These are phyloP conservation scores for Rhea americana DNA, from an alignment of 2,113 vertebrate species.

Conservation along the genomic window DNA sequence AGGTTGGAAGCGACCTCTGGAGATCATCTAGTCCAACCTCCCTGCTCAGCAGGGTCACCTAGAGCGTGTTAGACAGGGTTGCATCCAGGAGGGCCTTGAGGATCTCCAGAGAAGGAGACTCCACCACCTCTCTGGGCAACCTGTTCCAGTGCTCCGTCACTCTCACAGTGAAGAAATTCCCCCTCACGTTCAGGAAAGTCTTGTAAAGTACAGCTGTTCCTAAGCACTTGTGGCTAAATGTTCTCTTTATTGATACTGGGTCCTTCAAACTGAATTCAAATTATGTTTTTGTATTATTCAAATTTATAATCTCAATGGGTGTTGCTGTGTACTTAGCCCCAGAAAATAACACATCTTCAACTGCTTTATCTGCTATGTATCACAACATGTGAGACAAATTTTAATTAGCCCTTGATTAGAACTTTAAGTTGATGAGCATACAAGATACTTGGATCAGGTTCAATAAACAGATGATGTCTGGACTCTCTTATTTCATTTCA, in stretches of 20 bases:
- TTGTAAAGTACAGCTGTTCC: background rate
- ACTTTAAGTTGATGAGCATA: background rate
- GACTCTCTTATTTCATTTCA: background rate
- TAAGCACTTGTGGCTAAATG: background rate
- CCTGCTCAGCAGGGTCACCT: too few species aligned
- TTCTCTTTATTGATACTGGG: background rate
- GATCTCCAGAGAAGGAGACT: too few species aligned
- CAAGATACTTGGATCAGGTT: background rate
- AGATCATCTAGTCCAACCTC: too few species aligned
- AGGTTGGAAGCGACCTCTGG: too few species aligned
- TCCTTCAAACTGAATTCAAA: background rate
- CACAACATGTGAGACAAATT: background rate
- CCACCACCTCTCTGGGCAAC: too few species aligned
- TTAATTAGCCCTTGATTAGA: background rate
- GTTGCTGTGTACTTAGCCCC: background rate
- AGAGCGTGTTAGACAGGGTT: too few species aligned
- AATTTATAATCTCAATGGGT: background rate
- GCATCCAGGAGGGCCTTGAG: too few species aligned
- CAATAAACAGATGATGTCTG: background rate
- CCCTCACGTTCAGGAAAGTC: background rate
- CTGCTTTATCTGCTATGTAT: background rate
- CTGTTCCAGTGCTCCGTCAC: too few species aligned
- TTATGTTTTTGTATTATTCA: background rate
- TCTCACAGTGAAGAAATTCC: too few species aligned
- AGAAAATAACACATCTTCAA: background rate